phyloP scores from a whole-genome alignment of 2,113 vertebrate species.

The Silurus asotus region DNA sequence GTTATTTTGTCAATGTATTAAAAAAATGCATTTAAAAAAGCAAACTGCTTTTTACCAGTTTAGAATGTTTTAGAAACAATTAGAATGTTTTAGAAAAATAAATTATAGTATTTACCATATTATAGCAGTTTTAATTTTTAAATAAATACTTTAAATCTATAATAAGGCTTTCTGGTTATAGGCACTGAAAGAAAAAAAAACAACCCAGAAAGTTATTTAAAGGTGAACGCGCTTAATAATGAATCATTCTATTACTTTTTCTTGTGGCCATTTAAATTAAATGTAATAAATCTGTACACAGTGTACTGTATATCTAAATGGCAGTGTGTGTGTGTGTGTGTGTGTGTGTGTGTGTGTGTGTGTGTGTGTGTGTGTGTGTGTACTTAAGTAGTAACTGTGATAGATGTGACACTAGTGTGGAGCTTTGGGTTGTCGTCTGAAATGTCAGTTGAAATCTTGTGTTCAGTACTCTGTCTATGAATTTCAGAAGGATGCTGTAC shows the following conservation, averaged over 20 bases:
- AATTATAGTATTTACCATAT: background rate
- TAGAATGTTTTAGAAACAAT: background rate
- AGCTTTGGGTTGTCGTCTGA: background rate
- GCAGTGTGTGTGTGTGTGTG: background rate
- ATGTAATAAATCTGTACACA: background rate
- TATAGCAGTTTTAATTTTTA: background rate
- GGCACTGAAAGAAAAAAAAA: background rate
- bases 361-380: too few species aligned
- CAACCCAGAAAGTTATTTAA: background rate
- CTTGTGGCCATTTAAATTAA: background rate
- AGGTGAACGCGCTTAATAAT: background rate
- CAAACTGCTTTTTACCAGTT: background rate
- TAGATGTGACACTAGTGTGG: background rate
- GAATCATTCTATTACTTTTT: background rate
- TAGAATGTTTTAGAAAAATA: background rate
- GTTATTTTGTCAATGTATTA: too few species aligned
- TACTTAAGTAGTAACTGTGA: background rate
- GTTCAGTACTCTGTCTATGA: slow-evolving; percentile 24
- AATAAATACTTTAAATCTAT: background rate
- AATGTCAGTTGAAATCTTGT: background rate
- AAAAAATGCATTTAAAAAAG: background rate
- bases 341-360: too few species aligned
- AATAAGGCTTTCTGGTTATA: background rate
- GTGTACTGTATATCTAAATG: background rate
- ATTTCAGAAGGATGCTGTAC: background rate